These are phyloP conservation scores for Cacatua alba DNA, from an alignment of 2,113 vertebrate genomes.

Conservation along the genomic window DNA sequence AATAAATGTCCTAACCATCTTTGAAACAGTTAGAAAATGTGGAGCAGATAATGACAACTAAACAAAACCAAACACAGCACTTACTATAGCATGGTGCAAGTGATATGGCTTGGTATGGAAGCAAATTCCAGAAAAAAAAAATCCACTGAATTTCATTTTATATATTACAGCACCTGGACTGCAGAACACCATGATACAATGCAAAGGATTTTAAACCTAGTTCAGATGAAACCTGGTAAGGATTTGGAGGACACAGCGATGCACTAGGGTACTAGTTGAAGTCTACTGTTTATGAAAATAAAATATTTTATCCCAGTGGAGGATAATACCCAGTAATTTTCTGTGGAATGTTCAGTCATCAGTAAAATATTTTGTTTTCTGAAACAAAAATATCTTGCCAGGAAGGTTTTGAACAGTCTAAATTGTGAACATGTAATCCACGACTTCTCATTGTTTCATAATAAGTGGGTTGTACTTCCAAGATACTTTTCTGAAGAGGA, in stretches of 20 bases:
- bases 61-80: background rate
- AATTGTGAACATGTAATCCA: background rate
- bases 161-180: background rate
- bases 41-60: background rate
- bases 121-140: background rate
- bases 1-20: background rate
- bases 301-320: background rate
- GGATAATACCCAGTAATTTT: background rate
- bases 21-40: background rate
- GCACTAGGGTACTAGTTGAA: background rate
- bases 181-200: background rate
- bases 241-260: background rate
- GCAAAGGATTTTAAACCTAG: background rate
- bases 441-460: background rate
- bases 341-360: background rate
- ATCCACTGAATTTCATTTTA: background rate
- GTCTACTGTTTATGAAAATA: background rate
- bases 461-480: background rate
- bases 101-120: background rate
- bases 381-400: background rate
- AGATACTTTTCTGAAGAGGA: background rate
- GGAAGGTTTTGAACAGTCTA: background rate
- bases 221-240: background rate
- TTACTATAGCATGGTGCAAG: background rate
- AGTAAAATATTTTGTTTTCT: background rate